Base-by-base conservation (phyloP, 2,888 invertebrate genomes). In the Hymenopus coronatus region DNA sequence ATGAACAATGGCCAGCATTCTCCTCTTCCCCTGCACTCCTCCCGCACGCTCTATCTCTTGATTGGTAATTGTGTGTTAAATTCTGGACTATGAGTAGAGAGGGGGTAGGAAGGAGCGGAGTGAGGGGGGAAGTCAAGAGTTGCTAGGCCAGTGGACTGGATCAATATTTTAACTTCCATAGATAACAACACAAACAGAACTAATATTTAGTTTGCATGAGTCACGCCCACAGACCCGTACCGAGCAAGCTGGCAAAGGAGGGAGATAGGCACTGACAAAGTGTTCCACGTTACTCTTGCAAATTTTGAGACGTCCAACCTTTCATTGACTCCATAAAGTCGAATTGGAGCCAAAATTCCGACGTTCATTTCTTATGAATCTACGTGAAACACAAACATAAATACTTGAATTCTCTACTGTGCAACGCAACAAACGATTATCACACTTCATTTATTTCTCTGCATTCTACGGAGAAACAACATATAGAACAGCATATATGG, bases 141-240 rank as follows among this genome's bases (percentile, higher is more conserved):
- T 88, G 89, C 87, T 87, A 85, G 90, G 90, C 89, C 90, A 86
- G 30, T 87, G 84, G 88, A 85, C 90, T 90, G 90, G 90, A 90
- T 90, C 90, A 90, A 90, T 90, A 90, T 90, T 90, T 90, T 90
- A 90, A 90, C 90, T 90, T 89, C 89, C 89, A 90, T 89, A 90
- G 90, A 90, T 90, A 90, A 90, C 90, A 90, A 90, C 90, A 90
- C 90, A 90, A 90, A 90, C 89, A 90, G 90, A 90, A 90, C 89
- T 90, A 90, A 90, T 90, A 90, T 90, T 90, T 90, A 89, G 90
- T 90, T 90, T 88, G 90, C 89, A 89, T 89, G 90, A 90, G 89
- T 90, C 90, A 90, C 89, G 88, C 89, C 89, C 89, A 87, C 89
- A 88, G 81, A 88, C 40, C 83, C 88, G 40, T 83, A 83, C 88